Evolutionary conservation across 2,797 vertebrate genomes (phyloP), one percentile per base, ranked within the genome.

Genomic region (Iguana delicatissima): DNA sequence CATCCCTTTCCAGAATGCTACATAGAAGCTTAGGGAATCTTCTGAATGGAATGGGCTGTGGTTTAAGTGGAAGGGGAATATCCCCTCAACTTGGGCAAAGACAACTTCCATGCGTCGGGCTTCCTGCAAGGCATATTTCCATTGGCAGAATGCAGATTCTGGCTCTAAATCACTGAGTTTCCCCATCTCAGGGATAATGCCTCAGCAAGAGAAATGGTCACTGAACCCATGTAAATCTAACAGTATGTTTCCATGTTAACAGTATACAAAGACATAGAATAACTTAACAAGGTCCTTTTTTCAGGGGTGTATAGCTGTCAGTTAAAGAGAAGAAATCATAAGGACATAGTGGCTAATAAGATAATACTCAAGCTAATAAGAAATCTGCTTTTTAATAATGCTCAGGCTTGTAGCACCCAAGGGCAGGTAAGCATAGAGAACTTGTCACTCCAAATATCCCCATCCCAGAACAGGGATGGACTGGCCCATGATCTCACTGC

Each of bases 311-410:
- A 52, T 67, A 50, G 10, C 4, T 85, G 83, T 90, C 14, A 62
- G n/a, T 72, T 32, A 55, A 52, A 85, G n/a, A 74, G 6, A 20
- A 62, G 79, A 22, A 35, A 85, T 32, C 42, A 5, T 72, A 20
- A 73, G 20, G 32, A 77, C 74, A 10, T 84, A 88, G 64, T 90
- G 74, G 87, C 89, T 86, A 59, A 35, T 82, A 88, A 90, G 85
- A 74, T 16, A 91, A 46, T 74, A 74, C 18, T 35, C n/a, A 32
- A 87, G 14, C 6, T 76, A 35, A 82, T n/a, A 64, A 38, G 16
- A 35, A 76, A 32, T 67, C 10, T n/a, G 69, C 8, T 80, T 62
- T 52, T 64, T 74, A 83, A 50, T 85, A 4, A 80, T 5, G 24
- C 16, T 57, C 67, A 69, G 29, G 29, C 12, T 12, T 69, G 9